A percentile compares a stretch with the other conserved stretches of the same genome.
phyloP scores from a whole-genome alignment of 2,888 invertebrate species.

The Dryococelus australis region DNA sequence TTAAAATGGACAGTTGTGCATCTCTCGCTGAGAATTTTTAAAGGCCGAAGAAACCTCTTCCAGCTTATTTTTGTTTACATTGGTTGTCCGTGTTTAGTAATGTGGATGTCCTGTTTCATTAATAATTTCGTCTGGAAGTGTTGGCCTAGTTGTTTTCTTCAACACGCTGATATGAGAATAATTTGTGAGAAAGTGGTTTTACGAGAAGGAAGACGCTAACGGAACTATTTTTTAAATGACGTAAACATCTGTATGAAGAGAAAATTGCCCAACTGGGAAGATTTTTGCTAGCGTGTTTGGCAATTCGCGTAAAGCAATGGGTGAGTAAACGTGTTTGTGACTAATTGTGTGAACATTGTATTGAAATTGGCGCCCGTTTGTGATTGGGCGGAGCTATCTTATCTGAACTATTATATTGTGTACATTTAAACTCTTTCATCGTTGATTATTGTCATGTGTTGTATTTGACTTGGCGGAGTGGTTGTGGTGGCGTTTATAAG shows the following conservation, averaged over 20 bases:
- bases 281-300: not conserved
- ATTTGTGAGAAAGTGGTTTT: not conserved
- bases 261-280: not conserved
- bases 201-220: not conserved
- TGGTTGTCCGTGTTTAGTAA: not conserved
- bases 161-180: not conserved
- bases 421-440: not conserved
- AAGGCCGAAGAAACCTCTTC: too few species aligned
- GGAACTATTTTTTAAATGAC: not conserved
- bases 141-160: not conserved
- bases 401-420: not conserved
- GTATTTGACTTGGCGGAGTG: not conserved
- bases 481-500: too few species aligned
- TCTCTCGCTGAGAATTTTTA: too few species aligned
- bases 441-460: not conserved
- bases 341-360: not conserved
- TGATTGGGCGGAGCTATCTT: conserved; percentile 1
- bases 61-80: not conserved
- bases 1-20: not conserved
- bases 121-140: not conserved
- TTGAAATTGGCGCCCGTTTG: not conserved
- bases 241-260: not conserved
- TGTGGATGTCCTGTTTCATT: not conserved
- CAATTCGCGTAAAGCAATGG: not conserved
- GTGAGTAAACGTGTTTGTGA: not conserved